Conservation (phyloP, 2,888 invertebrate species). For the Pyrrhosoma nymphula region DNA sequence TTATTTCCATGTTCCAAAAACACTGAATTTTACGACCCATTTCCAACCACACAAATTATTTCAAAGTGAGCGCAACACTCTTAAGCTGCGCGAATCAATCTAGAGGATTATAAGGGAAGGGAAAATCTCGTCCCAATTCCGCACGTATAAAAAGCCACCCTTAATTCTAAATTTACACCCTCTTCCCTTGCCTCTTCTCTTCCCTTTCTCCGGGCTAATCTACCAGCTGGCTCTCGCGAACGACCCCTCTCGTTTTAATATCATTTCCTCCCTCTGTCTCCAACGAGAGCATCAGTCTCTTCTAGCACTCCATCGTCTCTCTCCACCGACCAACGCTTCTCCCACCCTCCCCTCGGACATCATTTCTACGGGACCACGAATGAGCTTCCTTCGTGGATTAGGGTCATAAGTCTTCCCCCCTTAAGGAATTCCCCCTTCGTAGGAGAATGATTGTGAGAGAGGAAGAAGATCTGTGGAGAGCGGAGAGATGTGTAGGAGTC, state of each 20-base stretch:
- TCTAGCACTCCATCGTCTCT: too few relatives aligned
- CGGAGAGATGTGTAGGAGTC: background rate
- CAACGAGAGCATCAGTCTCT: background rate
- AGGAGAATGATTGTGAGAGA: background rate
- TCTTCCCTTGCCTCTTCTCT: background rate
- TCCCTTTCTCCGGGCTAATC: background rate
- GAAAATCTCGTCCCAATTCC: background rate
- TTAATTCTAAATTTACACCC: slow-evolving; percentile 9
- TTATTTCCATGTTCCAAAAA: too few relatives aligned
- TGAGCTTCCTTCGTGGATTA: background rate
- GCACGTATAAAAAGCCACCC: background rate
- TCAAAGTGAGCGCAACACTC: too few relatives aligned
- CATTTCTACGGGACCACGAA: background rate
- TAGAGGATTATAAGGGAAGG: background rate
- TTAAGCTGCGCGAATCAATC: background rate
- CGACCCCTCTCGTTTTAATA: too few relatives aligned
- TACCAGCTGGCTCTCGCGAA: background rate
- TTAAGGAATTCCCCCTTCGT: background rate
- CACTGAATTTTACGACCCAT: too few relatives aligned
- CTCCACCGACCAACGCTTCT: background rate
- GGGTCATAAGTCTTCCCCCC: background rate
- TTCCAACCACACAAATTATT: too few relatives aligned
- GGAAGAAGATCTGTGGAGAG: background rate
- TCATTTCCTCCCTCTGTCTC: background rate
- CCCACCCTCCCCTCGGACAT: background rate